Evolutionary conservation across 2,888 invertebrate genomes (phyloP).

Genomic region (Diogma glabrata): DNA sequence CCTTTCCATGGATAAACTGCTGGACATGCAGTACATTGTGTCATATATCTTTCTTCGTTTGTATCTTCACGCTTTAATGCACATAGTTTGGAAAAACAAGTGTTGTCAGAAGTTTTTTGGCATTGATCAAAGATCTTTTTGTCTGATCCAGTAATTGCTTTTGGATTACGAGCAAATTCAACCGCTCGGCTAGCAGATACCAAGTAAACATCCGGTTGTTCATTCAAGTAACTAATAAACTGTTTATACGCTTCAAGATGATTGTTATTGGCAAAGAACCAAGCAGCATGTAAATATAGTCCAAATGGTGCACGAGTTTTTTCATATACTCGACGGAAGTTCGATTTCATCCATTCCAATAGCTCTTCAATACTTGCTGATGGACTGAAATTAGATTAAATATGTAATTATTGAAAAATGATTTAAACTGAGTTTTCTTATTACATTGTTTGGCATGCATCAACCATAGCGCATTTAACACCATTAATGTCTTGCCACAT

Average conservation of each 20-base stretch:
- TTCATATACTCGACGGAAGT: conserved; percentile 52
- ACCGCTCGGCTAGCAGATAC: conserved; percentile 34
- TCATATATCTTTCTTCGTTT: conserved; percentile 37
- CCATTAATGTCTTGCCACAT: conserved; percentile 38
- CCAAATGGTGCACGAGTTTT: conserved; percentile 55
- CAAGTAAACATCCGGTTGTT: conserved; percentile 46
- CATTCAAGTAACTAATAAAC: conserved; percentile 44
- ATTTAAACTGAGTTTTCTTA: no score
- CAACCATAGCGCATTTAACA: conserved; percentile 43
- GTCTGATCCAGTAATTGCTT: conserved; percentile 25
- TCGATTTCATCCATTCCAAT: conserved; percentile 44
- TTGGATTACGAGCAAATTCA: conserved; percentile 29
- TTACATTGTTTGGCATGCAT: conserved; percentile 41
- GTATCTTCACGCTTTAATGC: conserved; percentile 26
- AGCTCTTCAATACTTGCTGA: conserved; percentile 39
- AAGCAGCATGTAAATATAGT: conserved; percentile 52
- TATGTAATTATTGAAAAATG: neutral
- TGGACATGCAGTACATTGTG: conserved; percentile 40
- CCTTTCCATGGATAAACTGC: conserved; percentile 42
- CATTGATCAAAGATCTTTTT: conserved; percentile 25
- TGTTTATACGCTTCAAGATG: conserved; percentile 40
- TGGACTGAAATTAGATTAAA: neutral
- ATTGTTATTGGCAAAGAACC: conserved; percentile 42
- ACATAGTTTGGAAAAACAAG: conserved; percentile 27
- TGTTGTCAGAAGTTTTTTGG: conserved; percentile 21